Evolutionary conservation across 2,888 invertebrate species (phyloP), one percentile per base, ranked within the genome.

Genomic region (Aporophyla nigra): DNA sequence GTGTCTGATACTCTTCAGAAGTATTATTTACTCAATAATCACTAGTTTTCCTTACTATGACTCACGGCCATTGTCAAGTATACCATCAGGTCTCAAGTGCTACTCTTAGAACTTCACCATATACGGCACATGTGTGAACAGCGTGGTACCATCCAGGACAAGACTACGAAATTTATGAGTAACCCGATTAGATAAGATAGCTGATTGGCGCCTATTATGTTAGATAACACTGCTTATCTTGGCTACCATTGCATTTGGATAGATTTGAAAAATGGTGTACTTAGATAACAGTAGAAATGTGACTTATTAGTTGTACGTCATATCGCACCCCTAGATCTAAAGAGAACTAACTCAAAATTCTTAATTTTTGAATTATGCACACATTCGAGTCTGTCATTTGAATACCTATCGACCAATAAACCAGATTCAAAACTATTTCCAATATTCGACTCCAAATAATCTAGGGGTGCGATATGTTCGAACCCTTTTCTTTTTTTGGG

Each of bases 151-250:
- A 58, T 58, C 24, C 14, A 24, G 12, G 49, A 53, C 9, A 16
- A n/a, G 27, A 16, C 58, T 16, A 58, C 9, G 27, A 58, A 58
- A 19, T 67, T 27, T 5, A 67, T 67, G 68, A 67, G 49, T 66
- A 77, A 43, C 10, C 24, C 6, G 40, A 67, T 40, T 19, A 67
- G 27, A 74, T 53, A 10, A 46, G 61, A 75, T 75, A 21, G n/a
- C 14, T 33, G 14, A 58, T 51, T n/a, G 4, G 73, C 24, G 40
- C 14, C 40, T 46, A 14, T 63, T 68, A 27, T 76, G 27, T 19
- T 24, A 56, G 77, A 49, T 27, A 61, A n/a, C 27, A 21, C 16
- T 14, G 10, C 9, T 10, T 49, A 49, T 56, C 76, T 66, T n/a
- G 12, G 76, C 46, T 76, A 62, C 43, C 16, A 51, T 49, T 40